Conservation (phyloP, 2,797 vertebrate species). For the Bryconaethiops microstoma region DNA sequence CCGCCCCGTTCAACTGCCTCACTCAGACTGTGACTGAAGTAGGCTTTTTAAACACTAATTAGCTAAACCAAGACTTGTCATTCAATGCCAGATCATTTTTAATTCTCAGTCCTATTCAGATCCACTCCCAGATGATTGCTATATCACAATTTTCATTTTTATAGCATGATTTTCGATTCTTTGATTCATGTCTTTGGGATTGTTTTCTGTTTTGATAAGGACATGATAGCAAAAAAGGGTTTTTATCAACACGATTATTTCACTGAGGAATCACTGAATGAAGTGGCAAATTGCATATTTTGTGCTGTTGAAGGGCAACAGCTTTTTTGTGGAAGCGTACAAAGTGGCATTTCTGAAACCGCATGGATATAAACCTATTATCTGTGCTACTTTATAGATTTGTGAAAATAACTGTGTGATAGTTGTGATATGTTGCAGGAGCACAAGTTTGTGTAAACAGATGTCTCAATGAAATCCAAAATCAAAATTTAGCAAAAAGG, state of each 20-base stretch:
- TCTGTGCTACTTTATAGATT: slow-evolving; percentile 47
- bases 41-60: slow-evolving; percentile 30
- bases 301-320: slow-evolving; percentile 33
- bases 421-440: slow-evolving; percentile 54
- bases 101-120: neutral
- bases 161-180: slow-evolving; percentile 30
- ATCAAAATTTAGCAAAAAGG: slow-evolving; percentile 19
- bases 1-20: neutral
- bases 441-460: slow-evolving; percentile 51
- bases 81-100: neutral
- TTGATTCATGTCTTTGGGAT: slow-evolving; percentile 28
- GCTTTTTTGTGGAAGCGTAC: slow-evolving; percentile 13
- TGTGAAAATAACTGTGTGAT: slow-evolving; percentile 53
- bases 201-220: slow-evolving; percentile 37
- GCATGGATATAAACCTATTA: slow-evolving; percentile 52
- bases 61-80: slow-evolving; percentile 18
- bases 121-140: neutral
- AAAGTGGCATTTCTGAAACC: slow-evolving; percentile 27
- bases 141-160: slow-evolving; percentile 13
- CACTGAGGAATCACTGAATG: slow-evolving; percentile 4
- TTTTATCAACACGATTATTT: slow-evolving; percentile 13
- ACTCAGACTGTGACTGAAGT: neutral
- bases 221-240: slow-evolving; percentile 40
- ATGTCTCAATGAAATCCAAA: slow-evolving; percentile 35
- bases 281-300: slow-evolving; percentile 14